These are phyloP conservation scores for Ceratina australensis DNA, from an alignment of 1,140 invertebrate species.

Conservation along the genomic window DNA sequence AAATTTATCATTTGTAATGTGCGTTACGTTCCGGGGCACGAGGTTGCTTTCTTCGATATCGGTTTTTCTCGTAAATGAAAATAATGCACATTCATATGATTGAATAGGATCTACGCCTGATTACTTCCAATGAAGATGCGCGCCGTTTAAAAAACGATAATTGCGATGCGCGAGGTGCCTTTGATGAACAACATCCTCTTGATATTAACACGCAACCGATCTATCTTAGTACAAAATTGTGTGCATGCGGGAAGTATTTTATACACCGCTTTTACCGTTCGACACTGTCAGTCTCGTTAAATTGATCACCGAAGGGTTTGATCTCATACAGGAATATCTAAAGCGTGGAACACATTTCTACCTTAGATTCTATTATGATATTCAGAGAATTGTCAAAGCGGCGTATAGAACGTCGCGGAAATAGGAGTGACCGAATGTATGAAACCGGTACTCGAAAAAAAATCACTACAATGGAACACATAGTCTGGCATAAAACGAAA, in stretches of 20 bases:
- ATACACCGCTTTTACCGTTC: background rate
- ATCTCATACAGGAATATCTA: too few species aligned
- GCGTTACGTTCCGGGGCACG: too few species aligned
- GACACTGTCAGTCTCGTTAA: too few species aligned
- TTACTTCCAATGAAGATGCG: conserved; percentile 22
- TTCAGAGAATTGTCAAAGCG: background rate
- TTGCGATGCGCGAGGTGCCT: background rate
- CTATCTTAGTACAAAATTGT: background rate
- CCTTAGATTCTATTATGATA: background rate
- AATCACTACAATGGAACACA: background rate
- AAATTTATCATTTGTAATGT: too few species aligned
- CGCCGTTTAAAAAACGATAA: background rate
- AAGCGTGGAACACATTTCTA: too few species aligned
- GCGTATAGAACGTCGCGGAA: background rate
- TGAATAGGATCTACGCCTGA: conserved; percentile 8
- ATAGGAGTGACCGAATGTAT: background rate
- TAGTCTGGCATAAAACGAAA: background rate
- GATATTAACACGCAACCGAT: background rate
- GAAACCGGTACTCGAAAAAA: background rate
- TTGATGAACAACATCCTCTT: conserved; percentile 14
- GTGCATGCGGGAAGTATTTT: background rate
- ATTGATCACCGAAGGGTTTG: too few species aligned
- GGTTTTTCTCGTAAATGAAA: background rate
- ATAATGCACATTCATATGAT: conserved; percentile 4
- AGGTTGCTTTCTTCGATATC: background rate